Percentiles rank a stretch among this genome's conserved stretches.
Conservation (phyloP, 2,113 vertebrate species). For the Hemichromis elongatus region DNA sequence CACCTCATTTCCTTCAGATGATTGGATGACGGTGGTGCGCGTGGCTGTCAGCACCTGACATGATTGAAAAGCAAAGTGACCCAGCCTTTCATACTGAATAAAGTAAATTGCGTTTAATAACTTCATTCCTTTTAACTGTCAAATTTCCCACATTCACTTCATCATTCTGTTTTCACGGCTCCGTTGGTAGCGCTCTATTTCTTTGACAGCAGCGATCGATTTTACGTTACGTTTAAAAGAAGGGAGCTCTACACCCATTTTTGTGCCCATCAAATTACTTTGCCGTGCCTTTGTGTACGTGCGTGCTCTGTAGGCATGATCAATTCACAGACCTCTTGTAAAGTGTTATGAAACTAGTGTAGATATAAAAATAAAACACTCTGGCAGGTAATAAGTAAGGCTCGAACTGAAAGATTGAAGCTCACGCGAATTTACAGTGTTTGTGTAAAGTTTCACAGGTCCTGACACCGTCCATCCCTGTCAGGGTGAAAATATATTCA, state of each 20-base stretch:
- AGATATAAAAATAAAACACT: neutral
- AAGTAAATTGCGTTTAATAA: conserved; percentile 27
- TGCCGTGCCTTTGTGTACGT: neutral
- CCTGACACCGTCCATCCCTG: neutral
- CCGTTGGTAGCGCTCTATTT: neutral
- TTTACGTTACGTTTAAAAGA: conserved; percentile 16
- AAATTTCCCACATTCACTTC: neutral
- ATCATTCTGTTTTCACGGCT: conserved; percentile 14
- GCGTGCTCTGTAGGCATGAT: neutral
- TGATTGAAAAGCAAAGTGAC: conserved; percentile 35
- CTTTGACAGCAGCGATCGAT: conserved; percentile 17
- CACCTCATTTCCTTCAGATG: conserved; percentile 29
- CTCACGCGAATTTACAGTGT: neutral
- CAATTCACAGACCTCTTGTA: neutral
- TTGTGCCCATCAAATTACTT: neutral
- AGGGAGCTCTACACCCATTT: neutral
- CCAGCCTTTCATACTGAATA: neutral
- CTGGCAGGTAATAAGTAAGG: neutral
- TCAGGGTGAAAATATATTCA: conserved; percentile 3
- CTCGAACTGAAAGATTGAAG: neutral
- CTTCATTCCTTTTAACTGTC: conserved; percentile 30
- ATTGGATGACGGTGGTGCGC: conserved; percentile 1
- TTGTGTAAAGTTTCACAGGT: conserved; percentile 1
- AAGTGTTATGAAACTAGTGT: neutral
- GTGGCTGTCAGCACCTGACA: neutral